A percentile compares a stretch with the other conserved stretches of the same genome.
Conservation (phyloP, 2,797 vertebrate species). For the Pseudotriccus pelzelni region DNA sequence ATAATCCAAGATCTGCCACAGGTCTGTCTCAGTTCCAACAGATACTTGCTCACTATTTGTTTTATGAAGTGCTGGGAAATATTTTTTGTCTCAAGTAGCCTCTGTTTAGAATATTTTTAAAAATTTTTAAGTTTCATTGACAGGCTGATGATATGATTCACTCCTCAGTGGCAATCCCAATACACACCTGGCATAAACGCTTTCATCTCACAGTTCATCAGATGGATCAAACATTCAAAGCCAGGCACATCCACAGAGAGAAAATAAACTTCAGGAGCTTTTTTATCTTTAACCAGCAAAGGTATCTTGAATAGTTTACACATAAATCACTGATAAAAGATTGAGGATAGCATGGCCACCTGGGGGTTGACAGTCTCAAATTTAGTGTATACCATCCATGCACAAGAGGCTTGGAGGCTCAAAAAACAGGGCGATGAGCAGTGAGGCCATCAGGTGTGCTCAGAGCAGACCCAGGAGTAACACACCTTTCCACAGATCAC, state of each 20-base stretch:
- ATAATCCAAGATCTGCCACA: background rate
- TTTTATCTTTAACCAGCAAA: constrained; percentile 9
- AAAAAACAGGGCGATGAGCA: background rate
- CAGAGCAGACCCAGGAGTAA: background rate
- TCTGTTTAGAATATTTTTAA: background rate
- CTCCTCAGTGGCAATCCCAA: background rate
- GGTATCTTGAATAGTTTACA: background rate
- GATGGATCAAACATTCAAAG: background rate
- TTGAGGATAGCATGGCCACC: background rate
- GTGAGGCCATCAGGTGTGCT: background rate
- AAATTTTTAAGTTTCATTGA: background rate
- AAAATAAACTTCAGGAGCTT: constrained; percentile 18
- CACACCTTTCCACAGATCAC: background rate
- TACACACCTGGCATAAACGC: background rate
- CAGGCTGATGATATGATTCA: background rate
- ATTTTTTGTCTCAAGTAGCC: background rate
- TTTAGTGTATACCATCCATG: background rate
- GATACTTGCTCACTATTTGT: background rate
- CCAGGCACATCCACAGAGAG: background rate
- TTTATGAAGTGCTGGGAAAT: background rate
- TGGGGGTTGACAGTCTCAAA: background rate
- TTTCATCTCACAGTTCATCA: background rate
- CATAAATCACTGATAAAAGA: constrained; percentile 30
- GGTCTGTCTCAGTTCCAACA: background rate
- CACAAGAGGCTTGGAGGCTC: background rate